Evolutionary conservation across 2,797 vertebrate species (phyloP), one percentile per base, ranked within the genome.

Genomic region (Pangasius macronema): DNA sequence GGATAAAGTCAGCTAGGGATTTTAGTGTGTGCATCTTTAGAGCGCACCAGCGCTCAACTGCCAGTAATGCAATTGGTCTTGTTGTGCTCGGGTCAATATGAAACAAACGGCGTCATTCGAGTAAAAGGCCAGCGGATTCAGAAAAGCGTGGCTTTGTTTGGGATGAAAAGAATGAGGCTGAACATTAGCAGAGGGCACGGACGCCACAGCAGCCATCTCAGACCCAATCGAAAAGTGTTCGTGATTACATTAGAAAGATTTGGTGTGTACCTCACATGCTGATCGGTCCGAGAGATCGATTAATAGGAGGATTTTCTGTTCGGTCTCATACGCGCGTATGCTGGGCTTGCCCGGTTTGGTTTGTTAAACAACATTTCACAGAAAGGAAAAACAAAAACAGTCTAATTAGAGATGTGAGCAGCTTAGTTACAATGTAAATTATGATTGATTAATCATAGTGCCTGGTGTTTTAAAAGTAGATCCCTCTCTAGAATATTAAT

Each of bases 401-500:
- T 7, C 61, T 68, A 77, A 88, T 86, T 77, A 83, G 10, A 20
- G 24, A 86, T 86, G 63, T 79, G 72, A 83, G 84, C 72, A 36
- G 80, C 63, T 82, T 85, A 82, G 68, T 77, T 67, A 36, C 79
- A 59, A 88, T 88, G 87, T 83, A 88, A 88, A 88, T 88, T 72
- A 65, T 88, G 87, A 88, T 86, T 86, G 87, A 88, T 88, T 88
- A 86, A 88, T 86, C 87, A 86, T 86, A 77, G 59, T 10, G 84
- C 85, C 59, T 88, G 84, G 49, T 22, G 57, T 85, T 82, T 88
- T 83, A 83, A 88, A 86, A 83, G 86, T 61, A 83, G 84, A 73
- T n/a, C 70, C 36, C 72, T 77, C 81, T 75, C 70, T 79, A 68
- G 87, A 88, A 88, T 88, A 76, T 83, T 88, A 88, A 88, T 85